Base-by-base conservation (phyloP, 1,140 invertebrate species). In the Dysdera silvatica region DNA sequence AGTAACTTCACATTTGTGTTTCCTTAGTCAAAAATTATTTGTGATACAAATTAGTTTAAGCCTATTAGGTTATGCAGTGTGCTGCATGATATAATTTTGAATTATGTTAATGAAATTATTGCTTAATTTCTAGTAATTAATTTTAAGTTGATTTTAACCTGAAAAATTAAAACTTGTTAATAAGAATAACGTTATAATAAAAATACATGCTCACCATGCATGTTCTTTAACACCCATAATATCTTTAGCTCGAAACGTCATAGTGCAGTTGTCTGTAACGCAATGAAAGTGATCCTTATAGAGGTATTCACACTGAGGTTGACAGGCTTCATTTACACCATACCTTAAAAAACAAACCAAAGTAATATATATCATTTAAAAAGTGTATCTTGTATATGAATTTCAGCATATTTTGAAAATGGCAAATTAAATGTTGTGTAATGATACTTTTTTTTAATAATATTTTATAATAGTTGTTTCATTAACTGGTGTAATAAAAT, bases 201-300 rank as follows among this genome's bases (percentile, higher is more conserved):
- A 37, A 37, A 37, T 10, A 37, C 8, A 37, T 35, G 2, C 35
- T 68, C 70, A 77, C 76, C 74, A 82, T 0, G 89, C 84, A 71
- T 94, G 91, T 67, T 91, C 89, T 64, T 86, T 77, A 41, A 90
- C 89, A 16, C 87, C 87, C 60, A 57, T 18, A 23, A 66, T 61
- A 28, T 86, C 87, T 72, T 86, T 84, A 35, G 82, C 84, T 67
- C 84, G 83, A 72, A 89, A 87, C 10, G 72, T 69, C 40, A 78
- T 73, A 24, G 71, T 65, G 68, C 76, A 78, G 14, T 73, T 79
- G 49, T 85, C 83, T 33, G 81, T 83, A 61, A 82, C 77, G 71
- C 88, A 91, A 71, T 91, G 88, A 73, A 85, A 89, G 71, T 91
- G 88, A 66, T 88, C 87, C 57, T 83, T 84, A 65, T 84, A 83